Base-by-base conservation (phyloP, 1,140 invertebrate genomes). In the Ooceraea biroi region DNA sequence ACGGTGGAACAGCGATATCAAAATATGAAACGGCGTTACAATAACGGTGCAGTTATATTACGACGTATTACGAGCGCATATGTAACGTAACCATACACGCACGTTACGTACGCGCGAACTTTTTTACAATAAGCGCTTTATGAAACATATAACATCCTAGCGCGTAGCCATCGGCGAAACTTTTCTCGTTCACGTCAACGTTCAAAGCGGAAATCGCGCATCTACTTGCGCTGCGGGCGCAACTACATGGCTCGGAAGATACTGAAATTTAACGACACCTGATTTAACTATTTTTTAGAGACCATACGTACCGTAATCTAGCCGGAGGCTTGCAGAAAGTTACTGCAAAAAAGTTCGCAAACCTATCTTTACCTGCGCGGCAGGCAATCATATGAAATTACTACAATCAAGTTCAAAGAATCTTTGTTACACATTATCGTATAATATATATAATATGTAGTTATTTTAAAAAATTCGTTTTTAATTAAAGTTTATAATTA, bases 121-220 rank as follows among this genome's bases (percentile, higher is more conserved):
- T 50, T 76, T 65, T 76, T 76, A 63, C 8, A 76, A 76, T 41
- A 76, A 65, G 19, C 25, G 25, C n/a, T 65, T 65, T 36, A 65
- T 36, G 58, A 65, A 76, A 65, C n/a, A 30, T 30, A 36, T 36
- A 36, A 36, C 36, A 36, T 65, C 27, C 10, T 52, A 17, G 17
- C n/a, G 25, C 58, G 27, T 52, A n/a, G 60, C 44, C 44, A 50
- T 76, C 41, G 44, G 30, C 60, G 8, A 50, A 77, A 65, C 25
- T 77, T 77, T 77, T 55, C 58, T 65, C 44, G n/a, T 50, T 52
- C 12, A 25, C 44, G 46, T 77, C 44, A 50, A 36, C 58, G n/a
- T 76, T 50, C 44, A 50, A 22, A 52, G n/a, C 41, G 44, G 14
- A 77, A 77, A 77, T 52, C 44, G 27, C 60, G 44, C 44, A 65